phyloP scores from a whole-genome alignment of 2,113 vertebrate genomes.

The Marmota flaviventris region DNA sequence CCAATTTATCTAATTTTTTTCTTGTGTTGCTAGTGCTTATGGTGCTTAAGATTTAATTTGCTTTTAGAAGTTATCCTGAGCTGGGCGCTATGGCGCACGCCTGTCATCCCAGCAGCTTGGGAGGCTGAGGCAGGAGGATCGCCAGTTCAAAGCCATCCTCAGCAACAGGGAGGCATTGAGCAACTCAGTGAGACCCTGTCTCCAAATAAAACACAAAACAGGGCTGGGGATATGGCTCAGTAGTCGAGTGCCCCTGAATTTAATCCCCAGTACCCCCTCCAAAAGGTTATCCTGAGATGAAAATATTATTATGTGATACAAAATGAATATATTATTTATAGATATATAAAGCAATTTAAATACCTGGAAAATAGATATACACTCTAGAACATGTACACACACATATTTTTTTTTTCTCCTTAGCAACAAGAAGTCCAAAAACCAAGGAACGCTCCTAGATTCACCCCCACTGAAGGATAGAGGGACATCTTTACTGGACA shows the following conservation, averaged over 20 bases:
- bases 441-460: neutral
- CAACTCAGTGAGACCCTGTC: too few relatives aligned
- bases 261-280: neutral
- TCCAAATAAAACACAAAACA: too few relatives aligned
- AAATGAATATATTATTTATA: neutral
- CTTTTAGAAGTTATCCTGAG: too few relatives aligned
- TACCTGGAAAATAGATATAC: neutral
- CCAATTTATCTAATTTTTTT: neutral
- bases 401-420: too few relatives aligned
- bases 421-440: neutral
- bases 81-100: too few relatives aligned
- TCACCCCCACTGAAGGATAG: neutral
- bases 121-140: too few relatives aligned
- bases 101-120: too few relatives aligned
- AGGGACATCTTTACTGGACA: neutral
- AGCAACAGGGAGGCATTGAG: too few relatives aligned
- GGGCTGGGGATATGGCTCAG: too few relatives aligned
- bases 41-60: neutral
- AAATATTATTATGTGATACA: constrained; percentile 20
- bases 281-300: neutral
- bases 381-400: too few relatives aligned
- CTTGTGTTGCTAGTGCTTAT: neutral
- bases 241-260: too few relatives aligned
- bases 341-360: neutral
- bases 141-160: too few relatives aligned